Conservation (phyloP, 2,888 invertebrate species). For the Thyatira batis region DNA sequence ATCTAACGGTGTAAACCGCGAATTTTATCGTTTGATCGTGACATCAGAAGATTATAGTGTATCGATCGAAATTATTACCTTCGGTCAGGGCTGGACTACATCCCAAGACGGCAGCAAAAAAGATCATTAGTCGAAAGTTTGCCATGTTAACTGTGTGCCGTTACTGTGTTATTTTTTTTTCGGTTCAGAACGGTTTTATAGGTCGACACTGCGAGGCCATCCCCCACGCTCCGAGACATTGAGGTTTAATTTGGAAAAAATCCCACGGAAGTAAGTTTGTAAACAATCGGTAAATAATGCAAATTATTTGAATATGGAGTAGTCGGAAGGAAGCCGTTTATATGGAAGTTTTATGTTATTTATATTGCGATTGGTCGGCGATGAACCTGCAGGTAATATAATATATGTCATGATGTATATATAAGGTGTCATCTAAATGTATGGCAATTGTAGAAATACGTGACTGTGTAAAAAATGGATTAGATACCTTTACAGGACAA, state of each 20-base stretch:
- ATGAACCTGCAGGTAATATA: too few relatives aligned
- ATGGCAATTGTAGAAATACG: too few relatives aligned
- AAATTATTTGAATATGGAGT: constrained; percentile 14
- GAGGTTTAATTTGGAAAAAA: constrained; percentile 42
- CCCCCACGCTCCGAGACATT: constrained; percentile 61
- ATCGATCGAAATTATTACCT: constrained; percentile 58
- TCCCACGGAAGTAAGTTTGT: constrained; percentile 58
- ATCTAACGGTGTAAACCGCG: constrained; percentile 45
- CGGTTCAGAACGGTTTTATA: constrained; percentile 67
- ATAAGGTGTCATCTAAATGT: too few relatives aligned
- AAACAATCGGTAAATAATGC: constrained; percentile 15
- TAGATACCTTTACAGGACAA: too few relatives aligned
- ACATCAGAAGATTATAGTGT: constrained; percentile 43
- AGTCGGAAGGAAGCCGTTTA: background rate
- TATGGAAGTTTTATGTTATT: too few relatives aligned
- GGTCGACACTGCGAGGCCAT: constrained; percentile 61
- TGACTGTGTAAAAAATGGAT: too few relatives aligned
- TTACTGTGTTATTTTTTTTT: constrained; percentile 9
- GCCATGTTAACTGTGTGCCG: constrained; percentile 38
- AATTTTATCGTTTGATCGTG: constrained; percentile 43
- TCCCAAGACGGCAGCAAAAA: constrained; percentile 41
- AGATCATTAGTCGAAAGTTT: constrained; percentile 39
- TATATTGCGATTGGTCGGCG: too few relatives aligned
- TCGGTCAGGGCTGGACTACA: constrained; percentile 40
- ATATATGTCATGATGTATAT: too few relatives aligned